Evolutionary conservation across 2,888 invertebrate species (phyloP), one percentile per base, ranked within the genome.

Genomic region (Nemapogon koenigi): DNA sequence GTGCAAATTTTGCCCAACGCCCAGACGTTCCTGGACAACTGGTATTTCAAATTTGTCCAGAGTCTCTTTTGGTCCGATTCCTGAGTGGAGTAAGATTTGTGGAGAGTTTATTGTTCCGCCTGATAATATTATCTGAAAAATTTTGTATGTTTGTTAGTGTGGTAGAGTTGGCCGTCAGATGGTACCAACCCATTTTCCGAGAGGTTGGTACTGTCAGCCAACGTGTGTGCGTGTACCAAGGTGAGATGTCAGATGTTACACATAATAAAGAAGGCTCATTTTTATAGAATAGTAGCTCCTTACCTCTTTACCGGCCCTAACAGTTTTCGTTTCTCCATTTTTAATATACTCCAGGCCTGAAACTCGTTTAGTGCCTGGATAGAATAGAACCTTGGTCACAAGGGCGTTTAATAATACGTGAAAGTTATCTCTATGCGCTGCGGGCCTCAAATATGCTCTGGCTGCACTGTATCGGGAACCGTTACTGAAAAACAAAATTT

Each of bases 1-100:
- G 41, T 86, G 86, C 1, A 88, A 60, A 51, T 88, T 88, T 50
- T 83, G 81, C 0, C 88, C 88, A 1, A 88, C 88, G 0, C 88
- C 88, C 0, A 85, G 86, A 14, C 87, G 60, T 43, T 87, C 81
- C 43, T 82, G 81, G 16, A 85, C 67, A 7, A 83, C 73, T 3
- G 80, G 80, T 17, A 88, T 82, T 38, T 83, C 82, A 40, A 84
- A 80, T 39, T 73, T 70, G 30, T 79, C 62, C 2, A 88, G 60
- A 31, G 84, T 83, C 4, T 81, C 72, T 48, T 73, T 81, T 0
- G 88, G 85, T 0, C 88, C 88, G 4, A 88, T 76, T 7, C 88
- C 88, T 1, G 87, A 88, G 2, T 86, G 73, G 2, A 87, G 53
- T 2, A 88, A 70, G 8, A 88, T 62, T 62, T 88, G 86, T 0